phyloP scores from a whole-genome alignment of 2,888 invertebrate genomes.

The Drosophila austrosaltans region DNA sequence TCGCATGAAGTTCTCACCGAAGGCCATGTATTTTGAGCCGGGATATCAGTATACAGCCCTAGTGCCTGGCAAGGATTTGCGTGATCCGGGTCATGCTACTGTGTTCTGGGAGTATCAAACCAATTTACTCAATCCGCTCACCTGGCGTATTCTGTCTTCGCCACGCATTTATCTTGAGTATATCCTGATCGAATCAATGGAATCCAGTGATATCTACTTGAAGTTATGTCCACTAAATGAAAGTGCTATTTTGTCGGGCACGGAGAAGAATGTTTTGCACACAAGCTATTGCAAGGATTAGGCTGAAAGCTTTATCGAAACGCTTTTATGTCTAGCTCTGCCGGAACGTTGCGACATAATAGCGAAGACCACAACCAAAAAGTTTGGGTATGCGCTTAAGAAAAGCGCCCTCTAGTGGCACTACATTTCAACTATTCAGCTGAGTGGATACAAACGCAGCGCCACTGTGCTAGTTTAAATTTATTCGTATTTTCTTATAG shows the following conservation, averaged over 20 bases:
- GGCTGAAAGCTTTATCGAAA: not conserved
- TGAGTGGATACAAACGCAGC: not conserved
- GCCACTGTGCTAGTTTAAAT: constrained; percentile 9
- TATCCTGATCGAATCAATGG: constrained; percentile 89
- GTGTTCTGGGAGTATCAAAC: constrained; percentile 92
- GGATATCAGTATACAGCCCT: constrained; percentile 88
- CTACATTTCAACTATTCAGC: not conserved
- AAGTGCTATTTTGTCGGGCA: constrained; percentile 87
- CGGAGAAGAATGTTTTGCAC: constrained; percentile 80
- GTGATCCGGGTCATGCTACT: constrained; percentile 87
- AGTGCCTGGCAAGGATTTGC: constrained; percentile 88
- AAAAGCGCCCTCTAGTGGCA: not conserved
- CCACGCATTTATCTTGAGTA: constrained; percentile 90
- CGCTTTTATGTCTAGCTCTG: not conserved
- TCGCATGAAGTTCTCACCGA: constrained; percentile 85
- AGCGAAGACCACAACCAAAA: constrained; percentile 1
- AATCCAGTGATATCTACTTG: constrained; percentile 84
- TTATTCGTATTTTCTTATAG: constrained; percentile 60
- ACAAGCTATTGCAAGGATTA: constrained; percentile 75
- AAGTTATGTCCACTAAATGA: constrained; percentile 88
- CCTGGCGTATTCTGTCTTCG: constrained; percentile 90
- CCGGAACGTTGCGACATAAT: not conserved
- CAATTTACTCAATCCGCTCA: constrained; percentile 91
- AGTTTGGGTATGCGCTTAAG: too few species aligned
- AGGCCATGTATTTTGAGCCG: constrained; percentile 86